phyloP scores from a whole-genome alignment of 2,888 invertebrate species.

The Dugesia japonica region DNA sequence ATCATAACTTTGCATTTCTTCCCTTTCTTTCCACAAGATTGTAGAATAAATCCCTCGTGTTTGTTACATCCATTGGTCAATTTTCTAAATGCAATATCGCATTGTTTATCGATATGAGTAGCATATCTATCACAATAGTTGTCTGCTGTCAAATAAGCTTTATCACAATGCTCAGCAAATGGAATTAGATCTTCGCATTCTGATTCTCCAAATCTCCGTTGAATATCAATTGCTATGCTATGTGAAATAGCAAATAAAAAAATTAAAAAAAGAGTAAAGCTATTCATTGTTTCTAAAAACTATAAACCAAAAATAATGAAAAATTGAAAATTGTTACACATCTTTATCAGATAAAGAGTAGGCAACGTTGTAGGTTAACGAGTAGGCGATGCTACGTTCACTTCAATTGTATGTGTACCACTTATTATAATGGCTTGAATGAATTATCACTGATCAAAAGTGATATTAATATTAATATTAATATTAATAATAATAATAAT shows the following conservation, averaged over 20 bases:
- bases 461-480: too few species aligned
- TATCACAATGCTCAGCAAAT: background rate
- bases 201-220: background rate
- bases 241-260: background rate
- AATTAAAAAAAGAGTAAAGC: background rate
- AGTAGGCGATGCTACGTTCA: background rate
- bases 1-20: background rate
- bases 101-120: background rate
- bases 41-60: background rate
- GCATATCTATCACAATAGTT: slow-evolving; percentile 7
- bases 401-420: too few species aligned
- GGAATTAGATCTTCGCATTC: background rate
- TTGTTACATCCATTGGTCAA: background rate
- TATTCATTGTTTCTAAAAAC: background rate
- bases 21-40: background rate
- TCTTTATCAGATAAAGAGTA: slow-evolving; percentile 4
- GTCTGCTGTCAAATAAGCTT: background rate
- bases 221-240: background rate
- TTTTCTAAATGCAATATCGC: background rate
- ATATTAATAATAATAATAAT: too few species aligned
- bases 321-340: background rate
- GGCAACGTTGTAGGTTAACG: background rate
- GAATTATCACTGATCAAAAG: too few species aligned
- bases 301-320: background rate
- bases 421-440: too few species aligned